Base-by-base conservation (phyloP, 1,140 invertebrate species). In the Diplogasteroides magnus region DNA sequence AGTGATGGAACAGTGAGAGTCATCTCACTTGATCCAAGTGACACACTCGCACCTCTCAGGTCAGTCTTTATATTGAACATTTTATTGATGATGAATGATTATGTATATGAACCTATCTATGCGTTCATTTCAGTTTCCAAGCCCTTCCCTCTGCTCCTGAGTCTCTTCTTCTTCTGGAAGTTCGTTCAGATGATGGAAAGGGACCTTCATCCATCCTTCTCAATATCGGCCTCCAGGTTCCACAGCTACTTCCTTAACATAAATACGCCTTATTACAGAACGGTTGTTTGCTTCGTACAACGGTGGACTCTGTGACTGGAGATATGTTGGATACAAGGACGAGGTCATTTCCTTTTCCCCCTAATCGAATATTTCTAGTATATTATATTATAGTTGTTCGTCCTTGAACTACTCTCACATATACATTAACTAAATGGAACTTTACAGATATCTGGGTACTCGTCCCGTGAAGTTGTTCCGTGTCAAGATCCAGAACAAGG, bases 1-100 rank as follows among this genome's bases (percentile, higher is more conserved):
- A 89, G 91, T 31, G 96, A 99, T 76, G 94, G 94, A 77, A 98
- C 96, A 28, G 96, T 99, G 29, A 87, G 95, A 74, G 95, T 99
- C 62, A 94, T 99, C 48, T 98, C 94, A 0, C 85, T 99, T 23
- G 96, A 98, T 86, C 94, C 94, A 0, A 67, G 74, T 57, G 80
- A 82, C 68, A 82, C 78, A 58, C 64, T 82, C 31, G 74, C 78
- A 25, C 80, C 79, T 13, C 68, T 80, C 27, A 82, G 77, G 77
- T 78, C 28, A 19, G 37, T 15, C n/a, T 15, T 27, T 31, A n/a
- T 23, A 11, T 48, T 57, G 15, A 29, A 69, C 25, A n/a, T 1
- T 13, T 67, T 68, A 19, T 68, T 3, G 3, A 27, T 27, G 60
- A 37, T 32, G 15, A 61, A 77, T n/a, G 31, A 64, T 56, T 32